Evolutionary conservation across 2,888 invertebrate species (phyloP).

Genomic region (Acrobasis consociella): DNA sequence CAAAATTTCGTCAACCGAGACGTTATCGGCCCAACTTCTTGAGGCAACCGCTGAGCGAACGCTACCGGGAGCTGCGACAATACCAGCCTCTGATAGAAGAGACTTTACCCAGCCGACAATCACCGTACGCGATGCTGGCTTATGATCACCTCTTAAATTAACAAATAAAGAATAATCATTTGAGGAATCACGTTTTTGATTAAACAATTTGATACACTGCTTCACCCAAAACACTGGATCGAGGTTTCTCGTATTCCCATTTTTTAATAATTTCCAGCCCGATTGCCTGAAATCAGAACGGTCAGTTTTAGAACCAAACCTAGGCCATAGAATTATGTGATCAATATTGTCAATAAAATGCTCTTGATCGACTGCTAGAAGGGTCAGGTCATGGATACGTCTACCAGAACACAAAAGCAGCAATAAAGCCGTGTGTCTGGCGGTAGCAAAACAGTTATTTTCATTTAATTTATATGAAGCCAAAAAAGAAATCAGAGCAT

Average conservation of each 20-base stretch:
- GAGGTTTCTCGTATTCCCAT: neutral
- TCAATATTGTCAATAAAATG: neutral
- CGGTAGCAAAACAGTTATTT: conserved; percentile 10
- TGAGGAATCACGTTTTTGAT: neutral
- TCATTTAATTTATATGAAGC: neutral
- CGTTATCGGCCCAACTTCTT: no score
- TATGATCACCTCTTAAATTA: no score
- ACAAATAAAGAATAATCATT: neutral
- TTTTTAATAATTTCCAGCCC: neutral
- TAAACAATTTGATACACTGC: neutral
- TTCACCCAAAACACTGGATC: conserved; percentile 1
- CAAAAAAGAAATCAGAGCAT: no score
- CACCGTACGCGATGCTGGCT: no score
- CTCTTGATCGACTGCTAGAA: neutral
- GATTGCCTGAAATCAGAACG: neutral
- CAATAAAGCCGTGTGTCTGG: conserved; percentile 6
- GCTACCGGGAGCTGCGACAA: no score
- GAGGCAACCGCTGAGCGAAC: no score
- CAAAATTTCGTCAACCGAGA: no score
- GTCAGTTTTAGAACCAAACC: neutral
- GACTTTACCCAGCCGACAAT: no score
- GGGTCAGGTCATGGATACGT: no score
- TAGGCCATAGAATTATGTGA: neutral
- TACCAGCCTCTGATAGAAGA: no score
- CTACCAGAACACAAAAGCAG: conserved; percentile 18